phyloP scores from a whole-genome alignment of 1,140 invertebrate species.

The Theocolax elegans region DNA sequence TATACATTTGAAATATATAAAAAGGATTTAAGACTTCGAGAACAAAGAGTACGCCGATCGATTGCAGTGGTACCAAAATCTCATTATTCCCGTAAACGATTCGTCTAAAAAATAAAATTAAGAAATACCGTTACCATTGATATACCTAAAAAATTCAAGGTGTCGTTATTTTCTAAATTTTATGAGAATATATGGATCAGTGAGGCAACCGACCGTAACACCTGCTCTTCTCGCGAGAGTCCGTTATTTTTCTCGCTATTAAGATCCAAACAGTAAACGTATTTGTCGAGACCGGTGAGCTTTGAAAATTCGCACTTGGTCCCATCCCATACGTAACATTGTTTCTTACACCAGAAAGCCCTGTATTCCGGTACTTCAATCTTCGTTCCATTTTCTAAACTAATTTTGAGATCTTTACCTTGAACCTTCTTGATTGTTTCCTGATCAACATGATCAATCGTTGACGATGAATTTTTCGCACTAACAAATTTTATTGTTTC shows the following conservation, averaged over 20 bases:
- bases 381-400: conserved; percentile 63
- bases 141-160: too few species aligned
- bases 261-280: conserved; percentile 71
- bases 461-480: not conserved
- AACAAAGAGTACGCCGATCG: conserved; percentile 76
- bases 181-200: too few species aligned
- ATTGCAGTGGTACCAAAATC: conserved; percentile 81
- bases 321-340: conserved; percentile 76
- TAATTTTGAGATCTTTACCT: conserved; percentile 54
- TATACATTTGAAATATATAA: conserved; percentile 94
- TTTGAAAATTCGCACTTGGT: conserved; percentile 71
- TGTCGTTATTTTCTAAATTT: too few species aligned
- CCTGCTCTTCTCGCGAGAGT: conserved; percentile 68
- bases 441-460: conserved; percentile 28
- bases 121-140: not conserved
- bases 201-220: conserved; percentile 58
- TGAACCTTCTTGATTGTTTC: conserved; percentile 48
- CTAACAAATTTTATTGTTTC: conserved; percentile 4
- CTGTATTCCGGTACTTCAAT: conserved; percentile 57
- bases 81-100: conserved; percentile 84
- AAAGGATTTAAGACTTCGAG: conserved; percentile 93
- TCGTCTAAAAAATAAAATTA: conserved; percentile 67
- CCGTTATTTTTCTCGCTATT: conserved; percentile 69
- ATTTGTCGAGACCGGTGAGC: conserved; percentile 75
- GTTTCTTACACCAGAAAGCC: conserved; percentile 76